Base-by-base conservation (phyloP, 2,888 invertebrate genomes). In the Volucella inanis region DNA sequence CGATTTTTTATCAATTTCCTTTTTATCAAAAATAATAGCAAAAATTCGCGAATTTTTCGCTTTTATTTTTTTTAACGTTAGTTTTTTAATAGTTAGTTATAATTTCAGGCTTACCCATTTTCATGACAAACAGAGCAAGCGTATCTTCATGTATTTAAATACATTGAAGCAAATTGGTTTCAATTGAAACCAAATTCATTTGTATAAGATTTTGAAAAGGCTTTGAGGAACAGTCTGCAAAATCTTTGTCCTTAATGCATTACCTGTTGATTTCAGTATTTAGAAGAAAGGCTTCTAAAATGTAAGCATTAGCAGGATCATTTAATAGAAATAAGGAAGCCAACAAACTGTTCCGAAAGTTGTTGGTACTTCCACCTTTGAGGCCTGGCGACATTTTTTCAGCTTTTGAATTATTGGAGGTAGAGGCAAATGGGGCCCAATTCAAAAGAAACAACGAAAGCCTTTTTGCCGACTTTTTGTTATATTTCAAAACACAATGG, bases 81-180 rank as follows among this genome's bases (percentile, higher is more conserved):
- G n/a, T n/a, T n/a, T n/a, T n/a, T n/a, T n/a, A n/a, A n/a, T n/a
- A n/a, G n/a, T n/a, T 38, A 14, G 38, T 15, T 59, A 9, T 15
- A 22, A 41, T 59, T 49, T 14, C 38, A 57, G 55, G 47, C 38
- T 45, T 68, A 68, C 38, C 55, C 18, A 14, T 70, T 39, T 11
- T 70, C 2, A 47, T 38, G 49, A 14, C n/a, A 52, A 54, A 41
- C 52, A 18, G 52, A 65, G n/a, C 38, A 3, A 18, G 38, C 49
- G 15, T 52, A 52, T 52, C 38, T 52, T n/a, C 52, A 65, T 43
- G 39, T 43, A 41, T 65, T 65, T 65, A 39, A 52, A 9, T 65
- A 43, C 11, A 65, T 65, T 43, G 52, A 54, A 65, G 65, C 65
- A 41, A 52, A 65, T 52, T 65, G 54, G 41, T 65, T 52, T 54